Evolutionary conservation across 30 jellyfish, hydroid and myxozoan species (phyloP), one percentile per base, ranked within the genome.

Genomic region (Turritopsis dohrnii): DNA sequence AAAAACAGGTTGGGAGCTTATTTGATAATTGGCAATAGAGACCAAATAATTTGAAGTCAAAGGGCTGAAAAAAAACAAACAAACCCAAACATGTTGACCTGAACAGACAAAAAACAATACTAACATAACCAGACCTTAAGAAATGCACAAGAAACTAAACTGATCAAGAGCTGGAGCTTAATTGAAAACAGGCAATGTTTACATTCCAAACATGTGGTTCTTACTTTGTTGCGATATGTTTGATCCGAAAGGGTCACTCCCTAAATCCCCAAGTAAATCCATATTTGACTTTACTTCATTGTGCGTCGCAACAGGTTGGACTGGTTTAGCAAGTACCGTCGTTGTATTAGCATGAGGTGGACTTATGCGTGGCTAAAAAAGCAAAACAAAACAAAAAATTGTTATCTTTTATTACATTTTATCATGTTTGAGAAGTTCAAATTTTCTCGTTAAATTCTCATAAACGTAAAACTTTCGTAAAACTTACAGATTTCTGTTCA

Each of bases 161-260:
- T n/a, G n/a, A n/a, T n/a, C n/a, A n/a, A n/a, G n/a, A n/a, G n/a
- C n/a, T n/a, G n/a, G n/a, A n/a, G n/a, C n/a, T n/a, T n/a, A n/a
- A n/a, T n/a, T n/a, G n/a, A n/a, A n/a, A n/a, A 41, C 9, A 41
- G 31, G 16, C 77, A 69, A 27, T 3, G 77, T 69, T 41, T 41
- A 41, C 60, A 41, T 41, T 41, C 60, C 5, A 41, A 41, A 13
- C 60, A 41, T 41, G 13, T 41, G 60, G 60, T 41, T n/a, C 77
- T 69, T 69, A 69, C 77, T 69, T 52, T 1, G 41, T 16, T 22
- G 79, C 1, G 83, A 9, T 31, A 80, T 24, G 20, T 86, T 8
- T 75, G 96, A 71, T 20, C 95, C 96, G 85, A 93, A 93, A 7
- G 98, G 98, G 65, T 93, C 98, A 65, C 96, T 84, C 7, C 98